These are phyloP conservation scores for Myiozetetes cayanensis DNA, from an alignment of 2,113 vertebrate genomes.

Conservation along the genomic window DNA sequence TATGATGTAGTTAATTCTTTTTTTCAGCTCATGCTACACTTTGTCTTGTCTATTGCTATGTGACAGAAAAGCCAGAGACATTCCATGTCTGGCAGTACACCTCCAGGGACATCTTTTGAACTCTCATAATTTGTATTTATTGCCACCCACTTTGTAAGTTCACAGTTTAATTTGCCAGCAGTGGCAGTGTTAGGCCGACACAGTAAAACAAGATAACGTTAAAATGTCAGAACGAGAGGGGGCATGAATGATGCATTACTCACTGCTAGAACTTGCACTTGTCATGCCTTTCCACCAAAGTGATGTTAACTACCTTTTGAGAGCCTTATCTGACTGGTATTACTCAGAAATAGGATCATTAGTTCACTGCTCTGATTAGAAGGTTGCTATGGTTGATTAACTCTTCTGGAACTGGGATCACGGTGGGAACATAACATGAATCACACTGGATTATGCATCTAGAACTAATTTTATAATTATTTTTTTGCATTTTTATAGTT, in stretches of 20 bases:
- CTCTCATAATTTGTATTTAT: constrained; percentile 88
- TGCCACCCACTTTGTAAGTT: constrained; percentile 87
- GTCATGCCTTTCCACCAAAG: constrained; percentile 80
- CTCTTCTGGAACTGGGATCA: constrained; percentile 78
- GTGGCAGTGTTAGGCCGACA: constrained; percentile 83
- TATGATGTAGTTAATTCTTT: constrained; percentile 69
- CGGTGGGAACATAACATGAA: constrained; percentile 69
- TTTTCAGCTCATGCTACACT: constrained; percentile 65
- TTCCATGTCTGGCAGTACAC: constrained; percentile 75
- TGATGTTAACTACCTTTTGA: constrained; percentile 86
- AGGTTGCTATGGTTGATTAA: constrained; percentile 80
- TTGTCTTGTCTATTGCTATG: constrained; percentile 72
- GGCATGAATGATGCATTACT: constrained; percentile 86
- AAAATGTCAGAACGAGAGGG: constrained; percentile 81
- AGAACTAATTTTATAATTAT: constrained; percentile 81
- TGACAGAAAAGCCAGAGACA: constrained; percentile 79
- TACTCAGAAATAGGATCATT: constrained; percentile 82
- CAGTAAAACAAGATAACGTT: constrained; percentile 85
- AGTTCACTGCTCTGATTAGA: constrained; percentile 82
- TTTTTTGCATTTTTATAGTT: constrained; percentile 69
- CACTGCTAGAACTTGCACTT: constrained; percentile 79
- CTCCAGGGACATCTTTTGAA: constrained; percentile 82
- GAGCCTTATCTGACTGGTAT: constrained; percentile 84
- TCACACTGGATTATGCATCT: constrained; percentile 64
- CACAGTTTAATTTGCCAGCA: constrained; percentile 86